Evolutionary conservation across 2,888 invertebrate genomes (phyloP).

Genomic region (Dascillus cervinus): DNA sequence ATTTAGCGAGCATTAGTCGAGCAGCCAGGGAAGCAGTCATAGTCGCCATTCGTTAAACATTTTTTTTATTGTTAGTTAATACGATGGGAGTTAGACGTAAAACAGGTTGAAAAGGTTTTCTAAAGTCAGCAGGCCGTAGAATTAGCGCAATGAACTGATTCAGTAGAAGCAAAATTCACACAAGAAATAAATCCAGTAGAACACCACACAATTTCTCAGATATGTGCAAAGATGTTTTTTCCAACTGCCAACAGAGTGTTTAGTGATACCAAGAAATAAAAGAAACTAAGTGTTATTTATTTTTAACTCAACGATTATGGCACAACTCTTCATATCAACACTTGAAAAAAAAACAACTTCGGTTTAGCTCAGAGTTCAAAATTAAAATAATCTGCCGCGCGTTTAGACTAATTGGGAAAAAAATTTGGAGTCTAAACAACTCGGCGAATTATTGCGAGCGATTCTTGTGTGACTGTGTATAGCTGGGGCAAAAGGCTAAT

Average conservation of each 20-base stretch:
- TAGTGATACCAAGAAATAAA: constrained; percentile 32
- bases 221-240: constrained; percentile 34
- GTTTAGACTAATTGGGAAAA: no score
- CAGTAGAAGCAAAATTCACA: constrained; percentile 21
- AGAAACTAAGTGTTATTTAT: constrained; percentile 32
- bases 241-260: constrained; percentile 40
- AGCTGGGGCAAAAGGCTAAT: no score
- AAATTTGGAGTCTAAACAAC: no score
- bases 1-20: no score
- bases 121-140: constrained; percentile 40
- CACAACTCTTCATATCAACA: constrained; percentile 41
- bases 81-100: constrained; percentile 28
- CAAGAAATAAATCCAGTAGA: no score
- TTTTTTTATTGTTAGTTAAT: constrained; percentile 18
- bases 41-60: no score
- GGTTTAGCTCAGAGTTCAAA: no score
- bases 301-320: constrained; percentile 32
- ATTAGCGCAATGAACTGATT: constrained; percentile 37
- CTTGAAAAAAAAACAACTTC: no score
- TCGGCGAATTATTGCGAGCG: no score
- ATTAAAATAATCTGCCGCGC: no score
- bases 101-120: constrained; percentile 34
- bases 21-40: constrained; percentile 36
- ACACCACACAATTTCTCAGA: constrained; percentile 27
- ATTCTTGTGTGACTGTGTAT: no score